Conservation (phyloP, 1,140 invertebrate genomes). For the Neuroterus valhalla region DNA sequence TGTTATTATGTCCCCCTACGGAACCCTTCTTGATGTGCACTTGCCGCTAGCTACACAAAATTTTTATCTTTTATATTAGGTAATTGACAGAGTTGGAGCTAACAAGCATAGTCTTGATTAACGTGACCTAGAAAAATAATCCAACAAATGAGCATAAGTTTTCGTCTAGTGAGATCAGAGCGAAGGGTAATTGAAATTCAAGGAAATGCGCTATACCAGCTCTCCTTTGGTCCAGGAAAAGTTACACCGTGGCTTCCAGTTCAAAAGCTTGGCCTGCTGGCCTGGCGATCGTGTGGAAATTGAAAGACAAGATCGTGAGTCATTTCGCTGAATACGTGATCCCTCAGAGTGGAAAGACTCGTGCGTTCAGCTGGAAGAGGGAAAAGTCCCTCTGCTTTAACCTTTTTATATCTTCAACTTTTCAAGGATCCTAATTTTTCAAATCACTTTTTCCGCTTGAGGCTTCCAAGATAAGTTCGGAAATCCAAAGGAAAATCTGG, state of each 20-base stretch:
- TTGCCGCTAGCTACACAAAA: too few relatives aligned
- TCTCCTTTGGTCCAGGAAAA: conserved; percentile 24
- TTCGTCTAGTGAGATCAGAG: background rate
- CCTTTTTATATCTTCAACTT: background rate
- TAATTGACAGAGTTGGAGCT: too few relatives aligned
- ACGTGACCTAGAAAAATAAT: too few relatives aligned
- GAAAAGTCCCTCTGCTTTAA: background rate
- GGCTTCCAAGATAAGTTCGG: too few relatives aligned
- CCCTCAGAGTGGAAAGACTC: conserved; percentile 39
- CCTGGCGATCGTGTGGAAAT: conserved; percentile 53
- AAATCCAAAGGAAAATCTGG: background rate
- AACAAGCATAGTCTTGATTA: too few relatives aligned
- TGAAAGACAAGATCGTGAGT: conserved; percentile 57
- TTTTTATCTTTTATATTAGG: too few relatives aligned
- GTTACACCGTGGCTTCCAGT: conserved; percentile 40
- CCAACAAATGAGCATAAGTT: background rate
- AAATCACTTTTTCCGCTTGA: background rate
- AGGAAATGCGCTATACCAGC: conserved; percentile 35
- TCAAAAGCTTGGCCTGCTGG: conserved; percentile 29
- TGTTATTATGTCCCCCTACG: too few relatives aligned
- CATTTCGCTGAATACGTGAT: conserved; percentile 55
- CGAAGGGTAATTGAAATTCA: conserved; percentile 35
- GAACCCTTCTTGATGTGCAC: too few relatives aligned
- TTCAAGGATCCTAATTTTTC: background rate
- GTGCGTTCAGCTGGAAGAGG: background rate